A percentile compares a stretch with the other conserved stretches of the same genome.
Evolutionary conservation across 2,797 vertebrate genomes (phyloP).

Genomic region (Phoeniculus purpureus): DNA sequence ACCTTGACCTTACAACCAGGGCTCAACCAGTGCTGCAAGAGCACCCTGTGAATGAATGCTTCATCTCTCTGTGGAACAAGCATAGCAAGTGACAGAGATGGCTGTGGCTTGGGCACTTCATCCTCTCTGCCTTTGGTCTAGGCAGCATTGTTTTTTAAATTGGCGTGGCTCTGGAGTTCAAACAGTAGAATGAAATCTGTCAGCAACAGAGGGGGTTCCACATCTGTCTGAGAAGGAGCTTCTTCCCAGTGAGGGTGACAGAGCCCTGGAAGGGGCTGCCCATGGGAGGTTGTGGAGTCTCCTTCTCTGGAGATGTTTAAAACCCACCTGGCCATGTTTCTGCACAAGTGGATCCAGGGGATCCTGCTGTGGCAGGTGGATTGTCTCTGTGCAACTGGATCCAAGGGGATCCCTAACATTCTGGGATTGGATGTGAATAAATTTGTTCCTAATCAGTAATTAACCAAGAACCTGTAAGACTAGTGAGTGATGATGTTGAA

Average conservation of each 20-base stretch:
- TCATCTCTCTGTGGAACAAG: not conserved
- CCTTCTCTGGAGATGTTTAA: no score
- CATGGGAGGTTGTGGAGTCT: no score
- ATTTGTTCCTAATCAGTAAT: constrained; percentile 19
- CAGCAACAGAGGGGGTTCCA: no score
- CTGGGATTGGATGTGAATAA: not conserved
- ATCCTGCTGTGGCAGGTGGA: no score
- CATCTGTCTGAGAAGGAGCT: no score
- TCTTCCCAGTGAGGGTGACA: no score
- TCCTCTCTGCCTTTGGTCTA: not conserved
- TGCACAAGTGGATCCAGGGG: no score
- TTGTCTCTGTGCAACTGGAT: no score
- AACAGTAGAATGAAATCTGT: no score
- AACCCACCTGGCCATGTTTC: no score
- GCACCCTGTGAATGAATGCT: not conserved
- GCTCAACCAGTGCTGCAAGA: not conserved
- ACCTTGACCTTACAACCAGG: not conserved
- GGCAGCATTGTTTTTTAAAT: not conserved
- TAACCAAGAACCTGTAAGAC: not conserved
- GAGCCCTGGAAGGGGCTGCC: no score
- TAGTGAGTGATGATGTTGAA: not conserved
- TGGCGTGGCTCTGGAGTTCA: not conserved
- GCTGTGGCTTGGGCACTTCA: not conserved
- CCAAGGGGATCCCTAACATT: no score
- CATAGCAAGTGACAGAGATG: not conserved